phyloP scores from a whole-genome alignment of 64 coral and sea anemone genomes.

The Pocillopora damicornis region DNA sequence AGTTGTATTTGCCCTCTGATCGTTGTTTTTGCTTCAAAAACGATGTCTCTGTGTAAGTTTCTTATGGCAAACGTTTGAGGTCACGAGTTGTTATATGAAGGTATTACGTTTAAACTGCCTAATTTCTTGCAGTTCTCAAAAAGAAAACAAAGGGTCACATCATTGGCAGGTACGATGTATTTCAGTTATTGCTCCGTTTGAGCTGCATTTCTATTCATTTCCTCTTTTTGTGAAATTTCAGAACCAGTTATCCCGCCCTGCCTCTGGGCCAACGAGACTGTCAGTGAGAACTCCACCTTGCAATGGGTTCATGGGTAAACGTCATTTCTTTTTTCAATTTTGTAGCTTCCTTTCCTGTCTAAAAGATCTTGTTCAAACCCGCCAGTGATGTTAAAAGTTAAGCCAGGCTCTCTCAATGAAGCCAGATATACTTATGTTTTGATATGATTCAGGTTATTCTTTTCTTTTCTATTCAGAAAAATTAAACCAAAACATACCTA shows the following conservation, averaged over 20 bases:
- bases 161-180: constrained; percentile 39
- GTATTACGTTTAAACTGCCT: not conserved
- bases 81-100: no score
- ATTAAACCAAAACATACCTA: not conserved
- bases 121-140: constrained; percentile 28
- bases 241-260: constrained; percentile 59
- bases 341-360: not conserved
- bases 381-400: not conserved
- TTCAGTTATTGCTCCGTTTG: not conserved
- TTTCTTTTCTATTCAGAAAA: not conserved
- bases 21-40: no score
- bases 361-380: not conserved
- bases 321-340: not conserved
- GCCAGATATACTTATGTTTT: no score
- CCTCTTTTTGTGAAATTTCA: not conserved
- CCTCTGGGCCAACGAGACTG: constrained; percentile 68
- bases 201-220: not conserved
- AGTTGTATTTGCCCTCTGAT: no score
- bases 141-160: constrained; percentile 32
- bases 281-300: constrained; percentile 90
- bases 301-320: constrained; percentile 93
- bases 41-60: no score
- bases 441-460: not conserved
- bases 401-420: not conserved
- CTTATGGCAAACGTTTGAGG: no score